Base-by-base conservation (phyloP, 2,113 vertebrate species). In the Ornithorhynchus anatinus region DNA sequence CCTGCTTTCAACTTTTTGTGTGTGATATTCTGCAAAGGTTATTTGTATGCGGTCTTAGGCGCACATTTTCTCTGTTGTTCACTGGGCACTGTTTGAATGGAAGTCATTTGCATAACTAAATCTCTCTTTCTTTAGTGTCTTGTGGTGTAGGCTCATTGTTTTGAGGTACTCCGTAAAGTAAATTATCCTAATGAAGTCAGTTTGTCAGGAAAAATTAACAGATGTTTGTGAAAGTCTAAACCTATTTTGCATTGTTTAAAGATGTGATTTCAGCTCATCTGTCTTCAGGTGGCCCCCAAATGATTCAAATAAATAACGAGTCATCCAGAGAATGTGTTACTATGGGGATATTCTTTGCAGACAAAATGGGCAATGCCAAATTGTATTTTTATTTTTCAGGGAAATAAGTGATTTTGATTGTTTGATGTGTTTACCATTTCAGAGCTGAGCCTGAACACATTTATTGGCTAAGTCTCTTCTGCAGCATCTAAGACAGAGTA, bases 241-340 rank as follows among this genome's bases (percentile, higher is more conserved):
- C 75, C 52, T 69, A 72, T 84, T 81, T 81, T 72, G 57, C 67
- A 61, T 80, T 87, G 72, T 72, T 87, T 84, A 84, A 80, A 75
- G 59, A 72, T 68, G 69, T 70, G 72, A 85, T 85, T 85, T 80
- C 63, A 70, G 38, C 44, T 81, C 67, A 70, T 85, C 66, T 81
- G 48, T 79, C 75, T 87, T 79, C 63, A 51, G 59, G 74, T 79
- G 2, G 2, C 51, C 85, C 58, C 52, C 74, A 65, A 82, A 67
- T 43, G 59, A 68, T 81, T 81, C 66, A 75, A 64, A 84, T 75
- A 81, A 79, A 57, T 62, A 68, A 38, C 68, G 36, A 77, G 70
- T 77, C 66, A 72, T 70, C 52, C 37, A 64, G 37, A 38, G 42
- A 64, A 44, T 8, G 2, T 47, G 35, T 60, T 77, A 50, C 62